A percentile compares a stretch with the other conserved stretches of the same genome.
Conservation (phyloP, 2,888 invertebrate species). For the Emmelina monodactyla region DNA sequence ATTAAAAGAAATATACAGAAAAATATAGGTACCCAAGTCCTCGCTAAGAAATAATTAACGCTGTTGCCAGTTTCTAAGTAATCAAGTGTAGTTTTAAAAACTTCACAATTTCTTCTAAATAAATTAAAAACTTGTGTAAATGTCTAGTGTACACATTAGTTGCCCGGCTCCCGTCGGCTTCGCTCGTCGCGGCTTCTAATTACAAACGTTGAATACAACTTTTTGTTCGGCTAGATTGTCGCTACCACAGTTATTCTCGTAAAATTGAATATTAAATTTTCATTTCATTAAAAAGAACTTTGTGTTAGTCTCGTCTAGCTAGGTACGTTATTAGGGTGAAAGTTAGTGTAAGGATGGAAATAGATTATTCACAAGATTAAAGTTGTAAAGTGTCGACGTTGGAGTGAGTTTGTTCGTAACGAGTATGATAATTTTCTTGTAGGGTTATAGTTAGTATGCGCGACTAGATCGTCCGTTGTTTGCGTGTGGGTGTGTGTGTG, state of each 20-base stretch:
- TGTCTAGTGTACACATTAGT: slow-evolving; percentile 24
- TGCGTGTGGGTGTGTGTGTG: too few species aligned
- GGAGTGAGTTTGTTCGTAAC: too few species aligned
- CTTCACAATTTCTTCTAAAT: slow-evolving; percentile 1
- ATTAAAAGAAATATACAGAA: background rate
- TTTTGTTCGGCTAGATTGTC: slow-evolving; percentile 49
- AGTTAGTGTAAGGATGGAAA: too few species aligned
- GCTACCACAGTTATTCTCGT: slow-evolving; percentile 42
- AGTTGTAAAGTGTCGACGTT: too few species aligned
- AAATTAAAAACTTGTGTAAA: slow-evolving; percentile 17
- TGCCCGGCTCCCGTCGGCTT: slow-evolving; percentile 20
- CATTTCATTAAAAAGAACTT: slow-evolving; percentile 21
- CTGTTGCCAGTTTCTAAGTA: background rate
- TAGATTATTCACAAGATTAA: too few species aligned
- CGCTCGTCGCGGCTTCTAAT: slow-evolving; percentile 36
- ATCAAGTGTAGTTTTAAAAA: slow-evolving; percentile 2
- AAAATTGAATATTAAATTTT: slow-evolving; percentile 42
- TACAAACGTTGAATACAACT: slow-evolving; percentile 47
- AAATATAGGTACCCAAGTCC: background rate
- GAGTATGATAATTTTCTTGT: too few species aligned
- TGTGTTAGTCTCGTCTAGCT: slow-evolving; percentile 4
- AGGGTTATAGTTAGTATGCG: too few species aligned
- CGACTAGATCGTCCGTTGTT: too few species aligned
- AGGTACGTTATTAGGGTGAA: too few species aligned
- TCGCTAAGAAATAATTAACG: background rate